A percentile compares a stretch with the other conserved stretches of the same genome.
Conservation (phyloP, 1,140 invertebrate species). For the Penaeus japonicus region DNA sequence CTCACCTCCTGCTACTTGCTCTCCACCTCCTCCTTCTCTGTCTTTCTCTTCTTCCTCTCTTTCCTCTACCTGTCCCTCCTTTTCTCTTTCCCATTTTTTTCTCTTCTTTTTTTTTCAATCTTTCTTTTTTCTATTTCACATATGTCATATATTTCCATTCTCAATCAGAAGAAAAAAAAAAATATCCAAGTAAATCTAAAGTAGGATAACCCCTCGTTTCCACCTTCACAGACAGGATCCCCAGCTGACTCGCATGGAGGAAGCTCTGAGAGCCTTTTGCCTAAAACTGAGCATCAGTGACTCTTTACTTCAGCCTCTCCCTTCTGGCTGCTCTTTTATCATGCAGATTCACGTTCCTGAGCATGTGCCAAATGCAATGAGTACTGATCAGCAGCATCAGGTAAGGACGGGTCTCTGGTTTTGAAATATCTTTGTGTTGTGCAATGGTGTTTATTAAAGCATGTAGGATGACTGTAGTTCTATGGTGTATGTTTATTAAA, state of each 20-base stretch:
- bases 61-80: not conserved
- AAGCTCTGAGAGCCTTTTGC: slow-evolving; percentile 47
- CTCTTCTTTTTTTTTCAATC: not conserved
- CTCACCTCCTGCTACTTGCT: no score
- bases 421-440: no score
- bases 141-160: not conserved
- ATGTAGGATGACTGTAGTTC: no score
- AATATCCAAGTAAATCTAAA: not conserved
- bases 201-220: not conserved
- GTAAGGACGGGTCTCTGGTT: not conserved
- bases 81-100: not conserved
- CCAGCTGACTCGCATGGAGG: slow-evolving; percentile 35
- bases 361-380: slow-evolving; percentile 1
- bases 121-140: not conserved
- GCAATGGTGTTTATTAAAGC: no score
- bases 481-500: no score
- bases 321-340: slow-evolving; percentile 28
- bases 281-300: slow-evolving; percentile 49
- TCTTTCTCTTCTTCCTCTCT: no score
- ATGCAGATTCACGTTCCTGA: slow-evolving; percentile 44
- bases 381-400: not conserved
- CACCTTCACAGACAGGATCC: slow-evolving; percentile 17
- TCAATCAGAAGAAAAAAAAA: not conserved
- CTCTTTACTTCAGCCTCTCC: slow-evolving; percentile 40
- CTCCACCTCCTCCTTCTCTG: no score